Conservation (phyloP, 2,113 vertebrate species). For the Chlorodrepanis virens region DNA sequence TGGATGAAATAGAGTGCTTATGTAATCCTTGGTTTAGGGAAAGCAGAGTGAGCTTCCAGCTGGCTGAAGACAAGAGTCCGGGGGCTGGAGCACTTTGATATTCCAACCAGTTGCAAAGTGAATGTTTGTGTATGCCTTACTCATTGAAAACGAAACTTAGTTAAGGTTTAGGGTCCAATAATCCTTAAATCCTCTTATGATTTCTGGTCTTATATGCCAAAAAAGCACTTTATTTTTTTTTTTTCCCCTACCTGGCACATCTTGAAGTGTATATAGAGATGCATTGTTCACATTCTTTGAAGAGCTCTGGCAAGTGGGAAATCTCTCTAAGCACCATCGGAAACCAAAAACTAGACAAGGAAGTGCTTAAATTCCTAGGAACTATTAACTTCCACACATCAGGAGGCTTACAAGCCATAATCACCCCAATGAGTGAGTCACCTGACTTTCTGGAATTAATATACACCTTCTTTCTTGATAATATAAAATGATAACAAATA, state of each 20-base stretch:
- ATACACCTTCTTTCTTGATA: neutral
- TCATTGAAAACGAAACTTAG: neutral
- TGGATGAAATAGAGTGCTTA: neutral
- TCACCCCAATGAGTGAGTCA: neutral
- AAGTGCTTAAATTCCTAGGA: neutral
- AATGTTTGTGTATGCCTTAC: neutral
- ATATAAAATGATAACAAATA: neutral
- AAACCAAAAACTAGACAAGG: neutral
- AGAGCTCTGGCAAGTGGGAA: neutral
- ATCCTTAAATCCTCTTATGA: neutral
- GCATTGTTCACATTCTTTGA: neutral
- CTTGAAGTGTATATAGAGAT: neutral
- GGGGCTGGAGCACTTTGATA: neutral
- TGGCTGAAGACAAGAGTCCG: neutral
- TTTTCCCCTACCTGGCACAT: neutral
- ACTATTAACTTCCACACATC: neutral
- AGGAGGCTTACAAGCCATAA: neutral
- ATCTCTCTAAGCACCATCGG: neutral
- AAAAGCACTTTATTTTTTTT: neutral
- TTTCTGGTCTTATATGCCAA: neutral
- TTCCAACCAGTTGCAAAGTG: neutral
- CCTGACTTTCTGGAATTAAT: neutral
- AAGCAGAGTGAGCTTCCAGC: neutral
- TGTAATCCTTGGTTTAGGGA: neutral
- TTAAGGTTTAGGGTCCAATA: neutral